Evolutionary conservation across 2,888 invertebrate species (phyloP).

Genomic region (Fragum fragum): DNA sequence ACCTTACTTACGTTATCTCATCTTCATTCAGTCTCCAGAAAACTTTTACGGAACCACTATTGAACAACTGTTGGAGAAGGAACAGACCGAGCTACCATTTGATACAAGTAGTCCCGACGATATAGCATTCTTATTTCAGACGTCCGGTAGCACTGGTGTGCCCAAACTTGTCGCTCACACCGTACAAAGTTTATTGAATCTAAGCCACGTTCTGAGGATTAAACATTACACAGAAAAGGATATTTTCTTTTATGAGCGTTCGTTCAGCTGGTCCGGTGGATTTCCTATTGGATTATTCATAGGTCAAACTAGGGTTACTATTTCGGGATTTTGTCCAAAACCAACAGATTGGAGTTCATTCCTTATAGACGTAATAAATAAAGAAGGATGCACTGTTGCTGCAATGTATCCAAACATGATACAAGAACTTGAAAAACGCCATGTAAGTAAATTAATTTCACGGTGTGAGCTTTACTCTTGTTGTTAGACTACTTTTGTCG

Average conservation of each 20-base stretch:
- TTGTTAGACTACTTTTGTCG: no score
- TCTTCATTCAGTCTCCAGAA: conserved; percentile 3
- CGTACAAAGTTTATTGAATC: not conserved
- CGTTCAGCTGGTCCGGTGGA: conserved; percentile 40
- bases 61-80: conserved; percentile 7
- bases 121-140: conserved; percentile 38
- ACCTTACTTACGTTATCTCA: conserved; percentile 32
- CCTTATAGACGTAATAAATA: conserved; percentile 22
- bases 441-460: no score
- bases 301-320: conserved; percentile 38
- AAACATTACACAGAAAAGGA: not conserved
- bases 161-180: conserved; percentile 45
- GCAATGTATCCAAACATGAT: not conserved
- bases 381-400: conserved; percentile 17
- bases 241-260: conserved; percentile 25
- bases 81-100: not conserved
- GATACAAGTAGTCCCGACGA: conserved; percentile 15
- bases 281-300: conserved; percentile 24
- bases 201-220: not conserved
- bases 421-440: not conserved
- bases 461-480: no score
- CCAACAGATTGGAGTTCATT: conserved; percentile 8
- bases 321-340: conserved; percentile 17
- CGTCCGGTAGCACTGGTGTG: conserved; percentile 52
- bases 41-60: conserved; percentile 6